Percentiles rank a stretch among this genome's conserved stretches.
phyloP scores from a whole-genome alignment of 2,113 vertebrate genomes.

The Brienomyrus brachyistius region DNA sequence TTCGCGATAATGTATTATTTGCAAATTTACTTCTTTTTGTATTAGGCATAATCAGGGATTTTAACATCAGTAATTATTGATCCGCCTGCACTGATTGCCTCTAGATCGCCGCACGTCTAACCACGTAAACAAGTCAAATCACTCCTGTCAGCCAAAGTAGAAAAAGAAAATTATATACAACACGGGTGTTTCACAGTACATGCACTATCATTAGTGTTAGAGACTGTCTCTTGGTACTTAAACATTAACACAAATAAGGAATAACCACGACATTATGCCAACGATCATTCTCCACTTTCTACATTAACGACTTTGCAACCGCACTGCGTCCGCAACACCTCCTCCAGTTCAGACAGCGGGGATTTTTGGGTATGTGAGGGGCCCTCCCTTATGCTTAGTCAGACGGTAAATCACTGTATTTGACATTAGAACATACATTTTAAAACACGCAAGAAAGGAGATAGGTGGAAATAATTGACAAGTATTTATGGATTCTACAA shows the following conservation, averaged over 20 bases:
- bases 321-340: not conserved
- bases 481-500: not conserved
- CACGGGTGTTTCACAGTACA: not conserved
- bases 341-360: not conserved
- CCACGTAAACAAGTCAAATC: not conserved
- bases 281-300: not conserved
- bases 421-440: not conserved
- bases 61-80: not conserved
- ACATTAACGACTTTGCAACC: not conserved
- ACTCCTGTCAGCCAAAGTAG: not conserved
- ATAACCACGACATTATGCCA: not conserved
- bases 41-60: not conserved
- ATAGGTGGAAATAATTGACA: not conserved
- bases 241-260: not conserved
- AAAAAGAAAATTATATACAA: not conserved
- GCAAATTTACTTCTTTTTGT: not conserved
- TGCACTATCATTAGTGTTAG: not conserved
- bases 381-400: not conserved
- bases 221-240: not conserved
- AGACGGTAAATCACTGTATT: not conserved
- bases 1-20: not conserved
- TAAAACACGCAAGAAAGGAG: not conserved
- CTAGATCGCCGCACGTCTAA: not conserved
- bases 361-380: not conserved
- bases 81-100: not conserved